Base-by-base conservation (phyloP, 1,140 invertebrate species). In the Drosophila pectinifera region DNA sequence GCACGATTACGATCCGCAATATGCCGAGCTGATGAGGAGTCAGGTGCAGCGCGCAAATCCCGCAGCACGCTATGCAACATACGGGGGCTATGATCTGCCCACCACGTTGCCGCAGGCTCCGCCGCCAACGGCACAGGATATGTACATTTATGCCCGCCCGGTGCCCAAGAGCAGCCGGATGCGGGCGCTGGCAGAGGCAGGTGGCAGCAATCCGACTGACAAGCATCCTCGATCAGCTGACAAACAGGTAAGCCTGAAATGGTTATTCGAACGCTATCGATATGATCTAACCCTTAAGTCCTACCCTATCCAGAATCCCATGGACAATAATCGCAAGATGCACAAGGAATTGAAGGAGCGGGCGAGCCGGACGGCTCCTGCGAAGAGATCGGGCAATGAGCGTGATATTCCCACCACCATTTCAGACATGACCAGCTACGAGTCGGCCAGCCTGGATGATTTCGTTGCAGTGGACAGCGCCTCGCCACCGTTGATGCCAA, bases 361-460 rank as follows among this genome's bases (percentile, higher is more conserved):
- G 28, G 42, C 36, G 14, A 76, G 79, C 62, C 59, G 67, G n/a
- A 73, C 62, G 16, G 58, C 83, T n/a, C 59, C 79, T 3, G 41
- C 48, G 1, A 79, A 78, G 48, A 38, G 42, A 20, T 75, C 58
- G 18, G 58, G 34, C 34, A 22, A 31, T 28, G 83, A 83, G 39
- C 79, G 75, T 58, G 83, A 88, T 78, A 48, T 80, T n/a, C 73
- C 73, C 72, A 76, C 73, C 45, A 77, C 65, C 41, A 69, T 84
- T 24, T 78, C 77, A 7, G 84, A 89, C 54, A 38, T 65, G 18
- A 78, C 70, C 22, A 84, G 78, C 63, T 91, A 88, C 51, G 75
- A 94, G 91, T 91, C 93, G 92, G 3, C 93, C 7, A 84, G 76
- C 48, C 57, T 85, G 24, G 91, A 92, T 51, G 91, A 90, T n/a